Evolutionary conservation across 1,140 invertebrate genomes (phyloP).

Genomic region (Bombus confusus): DNA sequence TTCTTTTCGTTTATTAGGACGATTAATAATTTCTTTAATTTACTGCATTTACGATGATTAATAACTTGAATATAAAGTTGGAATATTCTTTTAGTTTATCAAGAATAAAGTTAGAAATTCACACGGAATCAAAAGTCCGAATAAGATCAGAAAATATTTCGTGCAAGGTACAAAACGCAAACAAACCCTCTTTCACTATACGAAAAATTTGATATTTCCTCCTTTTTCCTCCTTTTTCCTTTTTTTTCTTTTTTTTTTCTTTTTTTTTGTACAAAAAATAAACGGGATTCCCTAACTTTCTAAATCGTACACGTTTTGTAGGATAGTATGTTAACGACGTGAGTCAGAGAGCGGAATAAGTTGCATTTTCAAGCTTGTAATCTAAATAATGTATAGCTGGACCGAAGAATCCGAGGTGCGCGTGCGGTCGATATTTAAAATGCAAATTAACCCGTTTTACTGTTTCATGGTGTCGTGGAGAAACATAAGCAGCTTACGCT

Average conservation of each 20-base stretch:
- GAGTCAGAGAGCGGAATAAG: slow-evolving; percentile 33
- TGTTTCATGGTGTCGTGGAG: slow-evolving; percentile 30
- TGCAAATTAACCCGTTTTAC: slow-evolving; percentile 34
- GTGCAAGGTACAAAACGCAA: too few species aligned
- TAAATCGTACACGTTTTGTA: neutral
- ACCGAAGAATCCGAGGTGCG: neutral
- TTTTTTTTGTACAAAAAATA: too few species aligned
- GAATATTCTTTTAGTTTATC: too few species aligned
- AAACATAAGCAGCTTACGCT: slow-evolving; percentile 35
- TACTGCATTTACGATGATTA: too few species aligned
- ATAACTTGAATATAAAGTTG: too few species aligned
- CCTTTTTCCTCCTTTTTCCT: too few species aligned
- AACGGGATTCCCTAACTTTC: slow-evolving; percentile 8
- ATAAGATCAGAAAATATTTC: too few species aligned
- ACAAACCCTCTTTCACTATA: too few species aligned
- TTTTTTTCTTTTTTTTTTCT: neutral
- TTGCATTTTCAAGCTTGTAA: slow-evolving; percentile 10
- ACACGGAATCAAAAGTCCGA: too few species aligned
- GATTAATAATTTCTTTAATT: too few species aligned
- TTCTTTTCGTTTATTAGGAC: too few species aligned
- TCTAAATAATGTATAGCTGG: slow-evolving; percentile 22
- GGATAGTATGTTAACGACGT: neutral
- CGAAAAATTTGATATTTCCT: neutral
- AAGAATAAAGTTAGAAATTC: too few species aligned
- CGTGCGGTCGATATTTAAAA: slow-evolving; percentile 43